Evolutionary conservation across 2,113 vertebrate species (phyloP).

Genomic region (Eudyptes chrysolophus): DNA sequence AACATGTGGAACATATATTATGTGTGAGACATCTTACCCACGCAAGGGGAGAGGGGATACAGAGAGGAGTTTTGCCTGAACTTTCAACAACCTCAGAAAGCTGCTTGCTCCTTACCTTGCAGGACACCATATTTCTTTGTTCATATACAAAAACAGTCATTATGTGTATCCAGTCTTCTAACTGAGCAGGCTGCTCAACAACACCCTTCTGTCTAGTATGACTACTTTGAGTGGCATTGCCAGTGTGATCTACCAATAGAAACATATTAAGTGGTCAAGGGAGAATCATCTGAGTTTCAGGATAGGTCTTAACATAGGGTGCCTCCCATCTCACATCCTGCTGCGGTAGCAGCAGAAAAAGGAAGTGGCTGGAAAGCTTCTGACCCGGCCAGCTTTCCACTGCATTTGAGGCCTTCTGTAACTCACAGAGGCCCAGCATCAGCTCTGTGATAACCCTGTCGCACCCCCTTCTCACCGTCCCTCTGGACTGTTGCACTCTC

Average conservation of each 20-base stretch:
- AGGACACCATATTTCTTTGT: not conserved
- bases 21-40: not conserved
- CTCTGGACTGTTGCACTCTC: not conserved
- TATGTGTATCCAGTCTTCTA: not conserved
- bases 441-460: not conserved
- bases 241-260: not conserved
- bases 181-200: not conserved
- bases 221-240: not conserved
- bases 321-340: not conserved
- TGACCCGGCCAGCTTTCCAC: not conserved
- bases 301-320: not conserved
- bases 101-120: not conserved
- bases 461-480: not conserved
- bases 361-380: not conserved
- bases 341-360: not conserved
- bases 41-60: not conserved
- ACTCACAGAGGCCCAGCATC: not conserved
- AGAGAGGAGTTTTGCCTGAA: not conserved
- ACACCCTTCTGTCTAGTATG: not conserved
- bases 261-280: not conserved
- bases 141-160: not conserved
- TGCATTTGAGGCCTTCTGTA: not conserved
- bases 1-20: not conserved
- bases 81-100: not conserved
- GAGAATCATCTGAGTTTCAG: not conserved